These are phyloP conservation scores for Hozukius guyotensis DNA, from an alignment of 2,797 vertebrate genomes.

Conservation along the genomic window DNA sequence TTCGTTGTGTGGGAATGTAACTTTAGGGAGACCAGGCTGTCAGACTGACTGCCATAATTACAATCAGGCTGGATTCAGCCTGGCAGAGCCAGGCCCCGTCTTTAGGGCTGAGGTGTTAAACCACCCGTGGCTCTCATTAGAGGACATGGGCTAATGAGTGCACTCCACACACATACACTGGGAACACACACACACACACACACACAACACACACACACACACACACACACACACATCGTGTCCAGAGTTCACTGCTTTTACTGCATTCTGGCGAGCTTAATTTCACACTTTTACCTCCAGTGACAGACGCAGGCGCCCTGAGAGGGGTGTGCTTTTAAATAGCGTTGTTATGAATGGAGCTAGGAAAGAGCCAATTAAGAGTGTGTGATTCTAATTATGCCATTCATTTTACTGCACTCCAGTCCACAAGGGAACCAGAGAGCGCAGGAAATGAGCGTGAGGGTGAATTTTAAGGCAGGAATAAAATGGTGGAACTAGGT, in stretches of 20 bases:
- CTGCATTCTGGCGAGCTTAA: conserved; percentile 66
- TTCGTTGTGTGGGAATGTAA: not conserved
- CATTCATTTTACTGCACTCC: conserved; percentile 64
- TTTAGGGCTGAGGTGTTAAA: conserved; percentile 71
- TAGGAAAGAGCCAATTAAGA: conserved; percentile 75
- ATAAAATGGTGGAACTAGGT: conserved; percentile 40
- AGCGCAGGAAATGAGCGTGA: conserved; percentile 48
- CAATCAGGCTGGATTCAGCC: conserved; percentile 69
- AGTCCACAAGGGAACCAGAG: conserved; percentile 43
- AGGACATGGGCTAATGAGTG: conserved; percentile 75
- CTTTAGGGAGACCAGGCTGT: not conserved
- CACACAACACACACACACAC: conserved; percentile 31
- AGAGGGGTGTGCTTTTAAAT: conserved; percentile 68
- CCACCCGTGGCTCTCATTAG: conserved; percentile 78
- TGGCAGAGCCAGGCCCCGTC: conserved; percentile 57
- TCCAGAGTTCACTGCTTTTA: conserved; percentile 66
- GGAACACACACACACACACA: conserved; percentile 55
- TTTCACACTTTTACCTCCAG: conserved; percentile 75
- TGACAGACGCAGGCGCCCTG: conserved; percentile 46
- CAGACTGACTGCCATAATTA: conserved; percentile 74
- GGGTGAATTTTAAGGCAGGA: conserved; percentile 41
- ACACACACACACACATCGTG: not conserved
- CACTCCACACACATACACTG: conserved; percentile 48
- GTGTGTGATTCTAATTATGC: conserved; percentile 77
- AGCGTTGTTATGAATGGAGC: conserved; percentile 73